Conservation (phyloP, 2,113 vertebrate genomes). For the Guaruba guarouba region DNA sequence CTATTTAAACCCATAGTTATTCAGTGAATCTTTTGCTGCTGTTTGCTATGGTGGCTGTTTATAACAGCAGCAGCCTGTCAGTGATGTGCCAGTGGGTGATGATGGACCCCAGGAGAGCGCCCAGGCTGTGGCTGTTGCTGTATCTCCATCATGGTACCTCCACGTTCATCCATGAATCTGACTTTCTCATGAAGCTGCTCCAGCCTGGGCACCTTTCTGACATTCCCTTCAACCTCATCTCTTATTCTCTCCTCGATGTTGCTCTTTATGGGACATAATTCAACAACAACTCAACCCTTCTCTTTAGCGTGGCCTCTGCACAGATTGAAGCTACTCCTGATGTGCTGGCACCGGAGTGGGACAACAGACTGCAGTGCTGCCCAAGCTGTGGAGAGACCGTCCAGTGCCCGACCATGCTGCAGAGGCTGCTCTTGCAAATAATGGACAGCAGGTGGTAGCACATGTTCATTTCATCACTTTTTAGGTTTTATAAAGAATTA, state of each 20-base stretch:
- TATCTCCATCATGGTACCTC: not conserved
- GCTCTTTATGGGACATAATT: not conserved
- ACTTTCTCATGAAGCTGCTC: not conserved
- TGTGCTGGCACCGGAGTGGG: not conserved
- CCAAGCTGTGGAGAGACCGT: rapidly evolving
- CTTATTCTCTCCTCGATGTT: not conserved
- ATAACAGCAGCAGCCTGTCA: not conserved
- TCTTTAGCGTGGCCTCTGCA: not conserved
- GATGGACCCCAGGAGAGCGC: not conserved
- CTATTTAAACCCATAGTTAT: not conserved
- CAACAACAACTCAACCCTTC: not conserved
- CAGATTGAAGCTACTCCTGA: rapidly evolving
- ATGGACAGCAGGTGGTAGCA: conserved; percentile 60
- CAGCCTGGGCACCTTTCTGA: not conserved
- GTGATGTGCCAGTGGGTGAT: not conserved
- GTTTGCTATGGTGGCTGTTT: not conserved
- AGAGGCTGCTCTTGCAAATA: conserved; percentile 7
- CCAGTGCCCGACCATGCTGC: not conserved
- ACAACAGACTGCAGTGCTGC: not conserved
- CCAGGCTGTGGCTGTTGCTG: not conserved
- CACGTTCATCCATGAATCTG: rapidly evolving
- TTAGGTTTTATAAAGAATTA: not conserved
- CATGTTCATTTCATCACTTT: not conserved
- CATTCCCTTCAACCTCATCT: not conserved
- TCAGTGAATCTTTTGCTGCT: rapidly evolving